These are phyloP conservation scores for Philopedon plagiatum DNA, from an alignment of 2,888 invertebrate species.

Conservation along the genomic window DNA sequence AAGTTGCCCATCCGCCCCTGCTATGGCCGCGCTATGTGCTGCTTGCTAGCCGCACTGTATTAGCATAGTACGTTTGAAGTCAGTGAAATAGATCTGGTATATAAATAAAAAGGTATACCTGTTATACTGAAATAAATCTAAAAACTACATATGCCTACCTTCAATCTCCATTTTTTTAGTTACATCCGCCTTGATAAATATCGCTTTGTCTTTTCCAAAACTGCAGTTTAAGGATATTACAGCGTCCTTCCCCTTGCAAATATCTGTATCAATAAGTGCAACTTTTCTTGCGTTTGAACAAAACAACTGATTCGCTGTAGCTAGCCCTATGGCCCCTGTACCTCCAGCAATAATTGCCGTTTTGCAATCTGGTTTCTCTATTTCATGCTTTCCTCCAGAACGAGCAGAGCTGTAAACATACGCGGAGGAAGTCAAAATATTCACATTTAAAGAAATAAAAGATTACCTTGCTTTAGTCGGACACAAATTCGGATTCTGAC, in stretches of 20 bases:
- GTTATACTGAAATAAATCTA: too few species aligned
- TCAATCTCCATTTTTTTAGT: constrained; percentile 44
- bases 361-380: constrained; percentile 27
- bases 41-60: too few species aligned
- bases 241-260: constrained; percentile 43
- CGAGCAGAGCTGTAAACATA: constrained; percentile 6
- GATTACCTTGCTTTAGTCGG: background rate
- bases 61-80: too few species aligned
- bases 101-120: too few species aligned
- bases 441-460: background rate
- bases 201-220: constrained; percentile 44
- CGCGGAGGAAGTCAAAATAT: background rate
- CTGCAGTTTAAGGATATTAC: constrained; percentile 40
- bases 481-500: background rate
- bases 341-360: constrained; percentile 44
- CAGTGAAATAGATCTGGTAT: too few species aligned
- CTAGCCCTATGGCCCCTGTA: constrained; percentile 43
- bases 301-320: constrained; percentile 43
- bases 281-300: constrained; percentile 39
- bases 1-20: too few species aligned
- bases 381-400: constrained; percentile 11
- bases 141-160: constrained; percentile 14
- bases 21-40: too few species aligned
- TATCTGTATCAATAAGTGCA: constrained; percentile 41
- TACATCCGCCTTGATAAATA: constrained; percentile 45